These are phyloP conservation scores for Tridacna gigas DNA, from an alignment of 2,888 invertebrate genomes.

Conservation along the genomic window DNA sequence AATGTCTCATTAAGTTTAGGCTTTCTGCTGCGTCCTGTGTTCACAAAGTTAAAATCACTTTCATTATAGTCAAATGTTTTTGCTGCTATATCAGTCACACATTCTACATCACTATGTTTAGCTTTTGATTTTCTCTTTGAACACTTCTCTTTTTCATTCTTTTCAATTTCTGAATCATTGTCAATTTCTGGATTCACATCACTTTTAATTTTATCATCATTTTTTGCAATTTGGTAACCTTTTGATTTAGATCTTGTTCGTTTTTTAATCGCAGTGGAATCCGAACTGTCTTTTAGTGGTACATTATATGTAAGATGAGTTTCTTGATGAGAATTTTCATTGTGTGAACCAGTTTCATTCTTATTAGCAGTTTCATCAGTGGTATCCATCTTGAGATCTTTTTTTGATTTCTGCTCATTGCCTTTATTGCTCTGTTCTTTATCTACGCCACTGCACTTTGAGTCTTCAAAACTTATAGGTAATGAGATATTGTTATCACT, in stretches of 20 bases:
- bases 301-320: background rate
- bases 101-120: slow-evolving; percentile 1
- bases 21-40: background rate
- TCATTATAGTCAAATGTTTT: slow-evolving; percentile 6
- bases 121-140: background rate
- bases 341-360: background rate
- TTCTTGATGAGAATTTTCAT: background rate
- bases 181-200: background rate
- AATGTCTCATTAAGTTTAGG: slow-evolving; percentile 11
- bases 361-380: background rate
- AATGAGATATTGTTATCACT: background rate
- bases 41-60: slow-evolving; percentile 22
- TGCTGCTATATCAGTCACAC: background rate
- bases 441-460: too few relatives aligned
- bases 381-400: background rate
- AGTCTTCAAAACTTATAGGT: too few relatives aligned
- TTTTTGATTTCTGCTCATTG: background rate
- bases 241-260: background rate
- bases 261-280: background rate
- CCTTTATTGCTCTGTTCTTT: background rate
- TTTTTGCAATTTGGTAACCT: background rate
- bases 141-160: background rate
- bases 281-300: background rate
- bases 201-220: background rate
- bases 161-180: background rate